Evolutionary conservation across 2,888 invertebrate genomes (phyloP).

Genomic region (Hydraecia micacea): DNA sequence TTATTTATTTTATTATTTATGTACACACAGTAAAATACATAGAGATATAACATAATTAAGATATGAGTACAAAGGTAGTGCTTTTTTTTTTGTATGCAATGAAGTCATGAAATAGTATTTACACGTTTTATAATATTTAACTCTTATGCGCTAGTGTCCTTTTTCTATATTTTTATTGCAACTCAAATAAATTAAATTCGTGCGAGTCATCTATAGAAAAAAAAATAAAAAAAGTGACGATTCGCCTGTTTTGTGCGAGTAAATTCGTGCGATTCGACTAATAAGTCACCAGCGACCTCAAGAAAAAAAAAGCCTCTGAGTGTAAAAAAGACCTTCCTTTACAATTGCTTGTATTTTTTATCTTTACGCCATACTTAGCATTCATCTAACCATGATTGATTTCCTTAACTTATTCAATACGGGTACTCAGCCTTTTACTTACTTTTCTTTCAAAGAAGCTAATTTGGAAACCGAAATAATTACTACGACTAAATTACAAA

Average conservation of each 20-base stretch:
- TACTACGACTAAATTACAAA: conserved; percentile 33
- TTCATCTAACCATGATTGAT: conserved; percentile 16
- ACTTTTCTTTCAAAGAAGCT: conserved; percentile 21
- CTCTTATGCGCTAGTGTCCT: not conserved
- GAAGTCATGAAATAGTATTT: not conserved
- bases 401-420: conserved; percentile 30
- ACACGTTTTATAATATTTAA: not conserved
- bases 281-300: not conserved
- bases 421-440: conserved; percentile 22
- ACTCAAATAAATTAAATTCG: not conserved
- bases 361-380: not conserved
- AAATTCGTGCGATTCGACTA: not conserved
- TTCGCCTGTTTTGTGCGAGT: not conserved
- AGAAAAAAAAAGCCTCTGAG: not conserved
- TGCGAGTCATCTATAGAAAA: not conserved
- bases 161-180: no score
- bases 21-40: no score
- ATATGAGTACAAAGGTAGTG: no score
- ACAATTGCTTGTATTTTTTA: not conserved
- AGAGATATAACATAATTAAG: no score
- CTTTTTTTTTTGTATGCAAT: no score
- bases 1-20: no score
- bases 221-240: no score
- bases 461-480: conserved; percentile 35
- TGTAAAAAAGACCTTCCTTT: not conserved